These are phyloP conservation scores for Lasaia peninsularis DNA, from an alignment of 1,140 invertebrate species.

Conservation along the genomic window DNA sequence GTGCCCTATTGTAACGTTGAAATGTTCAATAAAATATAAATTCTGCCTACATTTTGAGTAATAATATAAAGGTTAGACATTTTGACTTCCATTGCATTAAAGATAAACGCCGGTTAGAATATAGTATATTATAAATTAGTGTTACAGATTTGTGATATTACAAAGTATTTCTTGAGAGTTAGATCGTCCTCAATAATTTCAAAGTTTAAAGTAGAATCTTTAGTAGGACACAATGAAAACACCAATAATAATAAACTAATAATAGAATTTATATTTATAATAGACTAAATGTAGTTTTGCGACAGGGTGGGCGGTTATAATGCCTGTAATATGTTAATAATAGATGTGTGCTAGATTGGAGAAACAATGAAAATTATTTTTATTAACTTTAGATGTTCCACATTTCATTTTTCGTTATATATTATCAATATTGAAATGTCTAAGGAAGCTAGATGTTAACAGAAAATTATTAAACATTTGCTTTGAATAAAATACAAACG, in stretches of 20 bases:
- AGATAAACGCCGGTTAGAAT: neutral
- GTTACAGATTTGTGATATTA: slow-evolving; percentile 75
- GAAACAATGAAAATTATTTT: slow-evolving; percentile 3
- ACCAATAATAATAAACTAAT: slow-evolving; percentile 63
- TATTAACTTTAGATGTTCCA: slow-evolving; percentile 6
- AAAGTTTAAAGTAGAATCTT: slow-evolving; percentile 56
- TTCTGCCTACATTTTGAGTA: neutral
- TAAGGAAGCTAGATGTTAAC: neutral
- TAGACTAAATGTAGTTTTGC: slow-evolving; percentile 38
- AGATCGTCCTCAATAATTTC: slow-evolving; percentile 67
- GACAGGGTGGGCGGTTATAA: slow-evolving; percentile 33
- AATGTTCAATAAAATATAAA: neutral
- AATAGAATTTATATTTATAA: slow-evolving; percentile 42
- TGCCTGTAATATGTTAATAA: slow-evolving; percentile 14
- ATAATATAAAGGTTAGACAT: neutral
- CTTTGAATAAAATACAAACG: neutral
- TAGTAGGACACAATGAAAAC: slow-evolving; percentile 67
- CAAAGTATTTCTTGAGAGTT: slow-evolving; percentile 64
- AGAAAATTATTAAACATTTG: neutral
- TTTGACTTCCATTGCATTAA: slow-evolving; percentile 14
- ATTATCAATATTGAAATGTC: neutral
- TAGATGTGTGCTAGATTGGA: neutral
- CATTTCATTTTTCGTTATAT: neutral
- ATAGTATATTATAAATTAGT: slow-evolving; percentile 42
- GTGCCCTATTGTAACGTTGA: neutral